phyloP scores from a whole-genome alignment of 2,113 vertebrate species.

The Carassius carassius region DNA sequence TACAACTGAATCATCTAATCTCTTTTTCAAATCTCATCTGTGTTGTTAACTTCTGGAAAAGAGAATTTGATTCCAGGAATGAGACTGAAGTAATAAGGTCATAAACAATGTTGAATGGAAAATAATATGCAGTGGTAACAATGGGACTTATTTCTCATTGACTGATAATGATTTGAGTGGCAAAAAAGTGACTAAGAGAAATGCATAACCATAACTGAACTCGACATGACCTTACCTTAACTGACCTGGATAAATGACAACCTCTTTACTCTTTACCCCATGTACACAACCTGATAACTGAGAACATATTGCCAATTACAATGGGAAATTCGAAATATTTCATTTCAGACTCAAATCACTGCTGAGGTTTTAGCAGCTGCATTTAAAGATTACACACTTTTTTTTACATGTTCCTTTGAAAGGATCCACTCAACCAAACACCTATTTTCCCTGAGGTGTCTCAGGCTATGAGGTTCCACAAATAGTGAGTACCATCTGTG shows the following conservation, averaged over 20 bases:
- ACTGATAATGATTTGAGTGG: background rate
- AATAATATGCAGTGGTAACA: background rate
- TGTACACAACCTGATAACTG: background rate
- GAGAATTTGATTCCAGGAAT: background rate
- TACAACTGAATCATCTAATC: background rate
- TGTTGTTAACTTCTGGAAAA: background rate
- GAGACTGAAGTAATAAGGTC: background rate
- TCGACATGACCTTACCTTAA: background rate
- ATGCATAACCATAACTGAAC: background rate
- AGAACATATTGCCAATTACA: background rate
- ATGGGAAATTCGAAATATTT: background rate
- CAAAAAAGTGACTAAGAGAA: background rate
- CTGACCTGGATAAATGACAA: background rate
- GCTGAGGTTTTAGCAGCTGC: background rate
- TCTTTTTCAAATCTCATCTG: background rate
- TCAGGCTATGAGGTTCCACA: slow-evolving; percentile 21
- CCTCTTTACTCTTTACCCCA: background rate
- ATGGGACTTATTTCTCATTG: background rate
- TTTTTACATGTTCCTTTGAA: slow-evolving; percentile 7
- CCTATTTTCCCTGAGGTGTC: slow-evolving; percentile 57
- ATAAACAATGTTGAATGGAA: background rate
- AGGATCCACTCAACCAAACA: slow-evolving; percentile 34
- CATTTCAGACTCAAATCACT: background rate
- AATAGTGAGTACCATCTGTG: slow-evolving; percentile 66
- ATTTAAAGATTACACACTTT: background rate